phyloP scores from a whole-genome alignment of 1,140 invertebrate genomes.

The Sycophila sp. region DNA sequence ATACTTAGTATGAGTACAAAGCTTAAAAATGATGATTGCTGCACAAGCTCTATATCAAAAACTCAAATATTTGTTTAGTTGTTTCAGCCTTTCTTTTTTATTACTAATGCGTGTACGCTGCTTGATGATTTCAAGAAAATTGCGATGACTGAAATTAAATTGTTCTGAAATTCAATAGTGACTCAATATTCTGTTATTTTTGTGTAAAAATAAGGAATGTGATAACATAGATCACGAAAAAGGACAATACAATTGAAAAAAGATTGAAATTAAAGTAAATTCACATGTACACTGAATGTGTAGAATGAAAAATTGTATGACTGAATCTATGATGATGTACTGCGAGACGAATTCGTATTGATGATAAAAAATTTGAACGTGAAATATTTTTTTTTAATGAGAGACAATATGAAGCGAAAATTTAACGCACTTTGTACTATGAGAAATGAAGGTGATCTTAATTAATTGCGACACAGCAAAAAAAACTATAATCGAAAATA shows the following conservation, averaged over 20 bases:
- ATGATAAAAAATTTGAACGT: not conserved
- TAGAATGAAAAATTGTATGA: too few relatives aligned
- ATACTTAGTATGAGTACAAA: too few relatives aligned
- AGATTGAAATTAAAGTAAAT: slow-evolving; percentile 7
- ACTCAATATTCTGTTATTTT: not conserved
- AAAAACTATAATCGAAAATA: not conserved
- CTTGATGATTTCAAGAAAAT: too few relatives aligned
- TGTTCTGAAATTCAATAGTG: slow-evolving; percentile 1
- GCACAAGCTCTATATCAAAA: too few relatives aligned
- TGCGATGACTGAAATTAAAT: too few relatives aligned
- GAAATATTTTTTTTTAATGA: slow-evolving; percentile 7
- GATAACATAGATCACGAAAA: slow-evolving; percentile 6
- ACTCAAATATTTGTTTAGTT: too few relatives aligned
- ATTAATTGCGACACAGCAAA: not conserved
- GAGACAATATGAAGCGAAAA: not conserved
- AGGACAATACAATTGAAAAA: slow-evolving; percentile 20
- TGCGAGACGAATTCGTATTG: not conserved
- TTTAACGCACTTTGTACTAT: not conserved
- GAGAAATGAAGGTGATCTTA: not conserved
- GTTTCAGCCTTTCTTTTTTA: too few relatives aligned
- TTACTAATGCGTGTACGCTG: too few relatives aligned
- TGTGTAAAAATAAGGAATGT: not conserved
- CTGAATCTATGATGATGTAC: too few relatives aligned
- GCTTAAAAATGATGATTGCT: too few relatives aligned
- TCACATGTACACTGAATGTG: not conserved